Evolutionary conservation across 2,113 vertebrate species (phyloP).

Genomic region (Prolemur simus): DNA sequence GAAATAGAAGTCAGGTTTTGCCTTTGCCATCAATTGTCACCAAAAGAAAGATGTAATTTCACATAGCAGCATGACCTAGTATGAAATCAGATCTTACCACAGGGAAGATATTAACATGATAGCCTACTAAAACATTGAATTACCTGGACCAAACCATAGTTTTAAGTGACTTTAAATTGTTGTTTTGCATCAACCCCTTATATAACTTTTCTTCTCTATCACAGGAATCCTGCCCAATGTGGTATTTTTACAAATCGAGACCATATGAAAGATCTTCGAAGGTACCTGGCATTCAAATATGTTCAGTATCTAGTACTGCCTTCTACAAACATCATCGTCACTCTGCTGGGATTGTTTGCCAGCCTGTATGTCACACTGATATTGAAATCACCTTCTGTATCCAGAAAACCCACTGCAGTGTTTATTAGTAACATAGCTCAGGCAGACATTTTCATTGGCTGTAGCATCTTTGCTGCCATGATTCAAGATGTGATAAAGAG

Average conservation of each 20-base stretch:
- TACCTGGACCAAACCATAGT: not conserved
- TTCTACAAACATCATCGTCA: slow-evolving; percentile 68
- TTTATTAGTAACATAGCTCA: slow-evolving; percentile 83
- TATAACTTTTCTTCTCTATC: not conserved
- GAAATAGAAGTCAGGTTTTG: not conserved
- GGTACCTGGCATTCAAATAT: slow-evolving; percentile 87
- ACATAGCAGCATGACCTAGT: not conserved
- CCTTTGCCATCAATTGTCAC: not conserved
- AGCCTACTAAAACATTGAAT: not conserved
- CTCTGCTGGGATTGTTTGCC: slow-evolving; percentile 82
- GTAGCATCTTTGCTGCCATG: not conserved
- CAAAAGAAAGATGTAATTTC: not conserved
- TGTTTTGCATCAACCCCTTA: not conserved
- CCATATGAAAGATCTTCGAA: slow-evolving; percentile 82
- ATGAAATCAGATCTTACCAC: not conserved
- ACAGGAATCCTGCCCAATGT: slow-evolving; percentile 56
- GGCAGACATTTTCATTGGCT: slow-evolving; percentile 78
- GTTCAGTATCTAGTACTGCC: slow-evolving; percentile 86
- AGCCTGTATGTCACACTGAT: slow-evolving; percentile 78
- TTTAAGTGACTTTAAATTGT: not conserved
- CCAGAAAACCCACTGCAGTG: slow-evolving; percentile 86
- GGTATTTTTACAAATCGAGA: slow-evolving; percentile 71
- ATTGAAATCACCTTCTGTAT: slow-evolving; percentile 83
- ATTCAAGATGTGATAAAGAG: not conserved
- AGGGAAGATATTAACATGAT: not conserved